These are phyloP conservation scores for Drosophila kanekoi DNA, from an alignment of 2,888 invertebrate genomes.

Conservation along the genomic window DNA sequence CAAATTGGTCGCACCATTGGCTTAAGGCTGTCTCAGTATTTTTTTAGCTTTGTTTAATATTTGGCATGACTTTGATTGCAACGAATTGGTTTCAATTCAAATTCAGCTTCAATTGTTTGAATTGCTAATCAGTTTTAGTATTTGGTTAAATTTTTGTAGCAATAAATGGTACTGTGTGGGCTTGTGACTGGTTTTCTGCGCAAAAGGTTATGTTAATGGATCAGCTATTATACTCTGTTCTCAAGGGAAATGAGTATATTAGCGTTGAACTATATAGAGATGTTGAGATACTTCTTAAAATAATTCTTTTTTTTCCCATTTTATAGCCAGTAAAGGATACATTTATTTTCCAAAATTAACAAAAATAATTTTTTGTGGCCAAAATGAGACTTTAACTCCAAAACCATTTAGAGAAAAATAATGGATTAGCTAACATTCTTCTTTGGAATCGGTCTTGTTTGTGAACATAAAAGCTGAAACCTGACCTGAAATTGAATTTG, in stretches of 20 bases:
- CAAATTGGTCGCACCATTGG: conserved; percentile 21
- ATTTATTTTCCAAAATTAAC: no score
- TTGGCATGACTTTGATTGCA: conserved; percentile 58
- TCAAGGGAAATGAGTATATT: background rate
- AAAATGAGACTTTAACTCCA: no score
- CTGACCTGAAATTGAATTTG: no score
- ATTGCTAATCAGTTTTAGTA: conserved; percentile 45
- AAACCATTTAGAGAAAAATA: no score
- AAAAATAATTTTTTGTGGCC: no score
- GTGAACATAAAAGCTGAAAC: no score
- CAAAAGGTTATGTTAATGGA: conserved; percentile 2
- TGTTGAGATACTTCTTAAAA: no score
- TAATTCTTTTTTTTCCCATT: no score
- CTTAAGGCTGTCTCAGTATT: conserved; percentile 25
- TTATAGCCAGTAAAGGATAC: background rate
- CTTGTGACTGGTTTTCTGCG: conserved; percentile 4
- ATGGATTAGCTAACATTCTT: no score
- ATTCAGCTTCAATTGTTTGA: conserved; percentile 56
- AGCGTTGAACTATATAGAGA: background rate
- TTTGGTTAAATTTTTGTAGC: conserved; percentile 24
- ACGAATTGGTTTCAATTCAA: conserved; percentile 56
- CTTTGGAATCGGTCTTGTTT: no score
- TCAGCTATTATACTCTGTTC: background rate
- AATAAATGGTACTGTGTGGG: conserved; percentile 31
- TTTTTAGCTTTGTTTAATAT: conserved; percentile 28